phyloP scores from a whole-genome alignment of 2,113 vertebrate species.

The Leptobrachium leishanense region DNA sequence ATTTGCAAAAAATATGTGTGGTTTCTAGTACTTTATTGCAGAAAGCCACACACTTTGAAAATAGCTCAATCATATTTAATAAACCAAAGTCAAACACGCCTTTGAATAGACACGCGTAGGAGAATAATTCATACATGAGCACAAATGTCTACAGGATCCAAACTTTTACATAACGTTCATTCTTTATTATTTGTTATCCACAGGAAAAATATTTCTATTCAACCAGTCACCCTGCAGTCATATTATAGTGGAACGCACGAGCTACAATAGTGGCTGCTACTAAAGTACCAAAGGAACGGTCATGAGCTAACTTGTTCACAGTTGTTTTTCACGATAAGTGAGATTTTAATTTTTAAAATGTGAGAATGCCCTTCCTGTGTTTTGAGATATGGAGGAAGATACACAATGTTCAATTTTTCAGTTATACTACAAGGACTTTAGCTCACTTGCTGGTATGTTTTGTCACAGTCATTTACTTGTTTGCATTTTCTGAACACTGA shows the following conservation, averaged over 20 bases:
- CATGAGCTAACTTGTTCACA: no score
- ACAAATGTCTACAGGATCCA: neutral
- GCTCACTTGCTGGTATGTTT: no score
- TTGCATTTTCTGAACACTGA: no score
- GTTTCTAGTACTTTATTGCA: constrained; percentile 10
- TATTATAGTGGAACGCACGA: neutral
- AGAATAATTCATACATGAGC: constrained; percentile 1
- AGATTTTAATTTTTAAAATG: neutral
- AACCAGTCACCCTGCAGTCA: constrained; percentile 26
- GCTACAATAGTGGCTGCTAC: no score
- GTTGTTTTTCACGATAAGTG: no score
- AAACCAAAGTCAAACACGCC: constrained; percentile 20
- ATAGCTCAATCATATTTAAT: constrained; percentile 30
- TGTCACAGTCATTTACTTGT: no score
- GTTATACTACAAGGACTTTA: no score
- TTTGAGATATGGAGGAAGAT: no score
- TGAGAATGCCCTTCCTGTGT: neutral
- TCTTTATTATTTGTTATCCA: constrained; percentile 3
- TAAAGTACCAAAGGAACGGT: no score
- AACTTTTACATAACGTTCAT: constrained; percentile 13
- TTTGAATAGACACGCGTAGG: neutral
- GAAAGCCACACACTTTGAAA: constrained; percentile 7
- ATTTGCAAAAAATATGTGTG: constrained; percentile 8
- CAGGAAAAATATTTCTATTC: neutral
- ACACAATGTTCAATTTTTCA: no score